A percentile compares a stretch with the other conserved stretches of the same genome.
Evolutionary conservation across 1,140 invertebrate genomes (phyloP).

Genomic region (Asobara japonica): DNA sequence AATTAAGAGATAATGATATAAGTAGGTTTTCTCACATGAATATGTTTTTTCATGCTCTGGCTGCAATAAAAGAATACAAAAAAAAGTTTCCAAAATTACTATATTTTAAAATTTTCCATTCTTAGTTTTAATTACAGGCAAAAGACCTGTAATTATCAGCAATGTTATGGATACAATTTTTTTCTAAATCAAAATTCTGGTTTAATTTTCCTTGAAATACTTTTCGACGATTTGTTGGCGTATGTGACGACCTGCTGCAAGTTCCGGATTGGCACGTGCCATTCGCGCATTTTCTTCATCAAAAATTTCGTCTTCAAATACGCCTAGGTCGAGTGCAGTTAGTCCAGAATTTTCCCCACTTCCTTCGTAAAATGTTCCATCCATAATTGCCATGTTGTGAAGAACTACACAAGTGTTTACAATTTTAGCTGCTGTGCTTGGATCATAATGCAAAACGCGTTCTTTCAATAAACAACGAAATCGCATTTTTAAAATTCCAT

Average conservation of each 20-base stretch:
- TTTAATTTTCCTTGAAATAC: too few relatives aligned
- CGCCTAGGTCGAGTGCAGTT: not conserved
- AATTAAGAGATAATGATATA: too few relatives aligned
- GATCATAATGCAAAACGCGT: constrained; percentile 54
- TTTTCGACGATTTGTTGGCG: not conserved
- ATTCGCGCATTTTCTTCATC: not conserved
- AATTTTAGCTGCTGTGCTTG: constrained; percentile 54
- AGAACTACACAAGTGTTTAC: constrained; percentile 59
- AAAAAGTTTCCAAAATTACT: too few relatives aligned
- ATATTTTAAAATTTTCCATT: too few relatives aligned
- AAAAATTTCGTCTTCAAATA: not conserved
- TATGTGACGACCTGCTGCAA: not conserved
- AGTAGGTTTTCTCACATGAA: too few relatives aligned
- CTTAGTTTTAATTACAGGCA: too few relatives aligned
- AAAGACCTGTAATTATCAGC: too few relatives aligned
- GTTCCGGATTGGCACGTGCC: not conserved
- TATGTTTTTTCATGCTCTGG: too few relatives aligned
- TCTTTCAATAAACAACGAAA: constrained; percentile 55
- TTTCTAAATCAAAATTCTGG: too few relatives aligned
- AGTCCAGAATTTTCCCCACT: not conserved
- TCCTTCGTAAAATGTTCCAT: not conserved
- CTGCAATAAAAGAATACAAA: too few relatives aligned
- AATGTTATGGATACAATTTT: too few relatives aligned
- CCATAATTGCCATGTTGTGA: constrained; percentile 41
- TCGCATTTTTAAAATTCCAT: constrained; percentile 52